phyloP scores from a whole-genome alignment of 2,888 invertebrate genomes.

The Chironomus riparius region DNA sequence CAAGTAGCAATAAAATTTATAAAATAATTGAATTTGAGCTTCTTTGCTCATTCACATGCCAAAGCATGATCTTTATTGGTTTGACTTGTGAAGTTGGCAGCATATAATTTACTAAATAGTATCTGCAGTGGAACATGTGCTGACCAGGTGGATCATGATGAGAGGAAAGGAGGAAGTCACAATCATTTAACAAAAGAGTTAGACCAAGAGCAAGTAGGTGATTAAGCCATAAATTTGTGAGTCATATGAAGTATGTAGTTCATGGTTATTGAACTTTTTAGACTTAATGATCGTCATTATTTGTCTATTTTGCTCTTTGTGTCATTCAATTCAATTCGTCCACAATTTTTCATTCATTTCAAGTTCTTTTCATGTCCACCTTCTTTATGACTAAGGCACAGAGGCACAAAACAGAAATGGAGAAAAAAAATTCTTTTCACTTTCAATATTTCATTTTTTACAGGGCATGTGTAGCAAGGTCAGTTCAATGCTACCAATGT shows the following conservation, averaged over 20 bases:
- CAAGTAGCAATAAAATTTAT: background rate
- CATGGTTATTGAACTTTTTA: background rate
- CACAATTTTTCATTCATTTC: too few species aligned
- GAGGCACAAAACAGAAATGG: too few species aligned
- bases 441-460: too few species aligned
- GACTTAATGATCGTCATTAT: background rate
- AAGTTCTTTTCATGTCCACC: too few species aligned
- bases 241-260: background rate
- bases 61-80: background rate
- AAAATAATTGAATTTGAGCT: background rate
- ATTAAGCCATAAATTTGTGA: background rate
- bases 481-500: too few species aligned
- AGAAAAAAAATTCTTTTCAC: too few species aligned
- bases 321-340: too few species aligned
- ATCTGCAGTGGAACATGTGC: background rate
- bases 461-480: too few species aligned
- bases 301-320: too few species aligned
- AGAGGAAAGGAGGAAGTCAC: background rate
- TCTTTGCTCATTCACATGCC: background rate
- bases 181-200: background rate
- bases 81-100: background rate
- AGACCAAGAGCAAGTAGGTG: background rate
- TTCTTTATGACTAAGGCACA: too few species aligned
- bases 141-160: too few species aligned
- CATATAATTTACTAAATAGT: background rate